Conservation (phyloP, 2,888 invertebrate species). For the Octonoba sinensis region DNA sequence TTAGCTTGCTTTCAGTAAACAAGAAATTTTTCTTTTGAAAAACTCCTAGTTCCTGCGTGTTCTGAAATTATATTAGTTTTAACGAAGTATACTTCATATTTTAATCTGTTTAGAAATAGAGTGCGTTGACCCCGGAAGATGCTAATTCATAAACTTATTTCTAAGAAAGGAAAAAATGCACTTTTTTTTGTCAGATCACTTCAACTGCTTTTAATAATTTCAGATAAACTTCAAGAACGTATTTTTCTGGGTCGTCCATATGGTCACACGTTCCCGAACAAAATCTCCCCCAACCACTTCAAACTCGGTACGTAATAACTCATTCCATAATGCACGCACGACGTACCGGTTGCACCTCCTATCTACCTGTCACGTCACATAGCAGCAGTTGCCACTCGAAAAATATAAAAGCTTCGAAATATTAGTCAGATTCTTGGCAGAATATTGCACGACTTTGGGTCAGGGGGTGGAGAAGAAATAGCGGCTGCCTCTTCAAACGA, state of each 20-base stretch:
- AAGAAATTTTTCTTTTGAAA: no score
- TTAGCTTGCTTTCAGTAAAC: no score
- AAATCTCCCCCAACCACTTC: background rate
- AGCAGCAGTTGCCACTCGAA: constrained; percentile 36
- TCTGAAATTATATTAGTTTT: no score
- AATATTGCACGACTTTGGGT: constrained; percentile 15
- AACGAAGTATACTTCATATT: no score
- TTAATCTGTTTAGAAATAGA: no score
- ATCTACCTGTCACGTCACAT: constrained; percentile 13
- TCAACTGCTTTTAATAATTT: no score
- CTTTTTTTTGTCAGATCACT: no score
- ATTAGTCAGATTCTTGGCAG: background rate
- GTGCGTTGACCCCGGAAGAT: constrained; percentile 17
- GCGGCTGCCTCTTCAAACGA: constrained; percentile 7
- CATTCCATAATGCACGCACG: background rate
- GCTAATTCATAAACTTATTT: background rate
- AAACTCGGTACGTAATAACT: no score
- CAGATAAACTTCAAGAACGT: background rate
- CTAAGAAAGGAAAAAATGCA: background rate
- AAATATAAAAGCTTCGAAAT: constrained; percentile 8
- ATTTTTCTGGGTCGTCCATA: constrained; percentile 39
- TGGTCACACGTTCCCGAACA: constrained; percentile 22
- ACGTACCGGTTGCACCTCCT: background rate
- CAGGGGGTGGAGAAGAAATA: background rate
- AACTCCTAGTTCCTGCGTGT: no score